A percentile compares a stretch with the other conserved stretches of the same genome.
These are phyloP conservation scores for Lichenostomus cassidix DNA, from an alignment of 2,113 vertebrate species.

Conservation along the genomic window DNA sequence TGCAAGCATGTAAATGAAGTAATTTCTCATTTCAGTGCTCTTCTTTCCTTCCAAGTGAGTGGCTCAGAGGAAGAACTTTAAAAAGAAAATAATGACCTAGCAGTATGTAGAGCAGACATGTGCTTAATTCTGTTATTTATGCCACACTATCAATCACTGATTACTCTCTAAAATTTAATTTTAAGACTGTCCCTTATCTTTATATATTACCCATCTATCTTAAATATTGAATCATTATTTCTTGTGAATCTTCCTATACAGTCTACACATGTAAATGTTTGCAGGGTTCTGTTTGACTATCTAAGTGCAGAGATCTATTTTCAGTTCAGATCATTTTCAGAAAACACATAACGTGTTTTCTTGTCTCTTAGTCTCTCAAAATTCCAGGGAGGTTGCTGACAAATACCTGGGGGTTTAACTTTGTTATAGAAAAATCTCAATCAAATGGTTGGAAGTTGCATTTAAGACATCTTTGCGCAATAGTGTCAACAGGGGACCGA, in stretches of 20 bases:
- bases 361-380: neutral
- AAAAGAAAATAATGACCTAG: neutral
- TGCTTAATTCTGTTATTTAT: conserved; percentile 17
- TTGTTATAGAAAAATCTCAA: conserved; percentile 19
- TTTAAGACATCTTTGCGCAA: conserved; percentile 27
- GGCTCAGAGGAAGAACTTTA: neutral
- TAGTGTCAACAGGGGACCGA: neutral
- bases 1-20: conserved; percentile 7
- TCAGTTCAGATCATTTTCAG: neutral
- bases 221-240: neutral
- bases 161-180: conserved; percentile 9
- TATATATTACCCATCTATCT: conserved; percentile 5
- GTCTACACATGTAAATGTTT: neutral
- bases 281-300: neutral
- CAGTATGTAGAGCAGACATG: neutral
- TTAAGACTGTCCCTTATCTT: neutral
- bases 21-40: neutral
- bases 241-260: neutral
- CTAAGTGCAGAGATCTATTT: neutral
- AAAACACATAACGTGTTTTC: neutral
- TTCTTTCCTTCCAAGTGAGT: neutral
- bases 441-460: conserved; percentile 30
- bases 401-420: neutral
- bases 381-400: conserved; percentile 4
- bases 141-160: neutral